Conservation (phyloP, 92 coral and sea anemone species). For the Isaurus tuberculatus region DNA sequence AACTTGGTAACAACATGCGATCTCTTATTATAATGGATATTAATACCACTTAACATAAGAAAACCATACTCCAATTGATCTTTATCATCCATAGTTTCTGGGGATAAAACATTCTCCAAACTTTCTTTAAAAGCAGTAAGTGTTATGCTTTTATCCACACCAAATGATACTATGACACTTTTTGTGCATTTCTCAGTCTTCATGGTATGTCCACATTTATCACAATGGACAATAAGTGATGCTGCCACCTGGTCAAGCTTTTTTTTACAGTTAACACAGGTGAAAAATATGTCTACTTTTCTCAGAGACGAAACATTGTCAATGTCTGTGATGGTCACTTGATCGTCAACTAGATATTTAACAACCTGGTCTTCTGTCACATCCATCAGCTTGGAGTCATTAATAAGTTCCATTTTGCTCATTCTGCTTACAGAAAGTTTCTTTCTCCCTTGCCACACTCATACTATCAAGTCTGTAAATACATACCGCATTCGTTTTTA, state of each 20-base stretch:
- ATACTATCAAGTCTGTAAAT: slow-evolving; percentile 47
- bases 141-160: slow-evolving; percentile 31
- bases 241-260: slow-evolving; percentile 45
- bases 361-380: slow-evolving; percentile 46
- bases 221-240: slow-evolving; percentile 47
- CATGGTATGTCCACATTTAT: slow-evolving; percentile 49
- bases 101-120: slow-evolving; percentile 40
- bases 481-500: slow-evolving; percentile 40
- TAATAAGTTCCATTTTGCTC: slow-evolving; percentile 42
- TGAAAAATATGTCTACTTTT: slow-evolving; percentile 35
- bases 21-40: slow-evolving; percentile 43
- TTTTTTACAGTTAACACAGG: slow-evolving; percentile 49
- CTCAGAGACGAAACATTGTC: slow-evolving; percentile 42
- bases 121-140: slow-evolving; percentile 21
- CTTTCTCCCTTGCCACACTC: slow-evolving; percentile 66
- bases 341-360: slow-evolving; percentile 41
- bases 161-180: slow-evolving; percentile 47
- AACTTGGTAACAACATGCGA: slow-evolving; percentile 52
- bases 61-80: slow-evolving; percentile 45
- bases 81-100: slow-evolving; percentile 19
- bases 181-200: slow-evolving; percentile 43
- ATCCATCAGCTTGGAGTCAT: slow-evolving; percentile 33
- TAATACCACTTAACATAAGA: slow-evolving; percentile 45
- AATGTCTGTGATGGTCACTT: slow-evolving; percentile 44
- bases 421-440: slow-evolving; percentile 51